Evolutionary conservation across 2,888 invertebrate species (phyloP).

Genomic region (Apamea anceps): DNA sequence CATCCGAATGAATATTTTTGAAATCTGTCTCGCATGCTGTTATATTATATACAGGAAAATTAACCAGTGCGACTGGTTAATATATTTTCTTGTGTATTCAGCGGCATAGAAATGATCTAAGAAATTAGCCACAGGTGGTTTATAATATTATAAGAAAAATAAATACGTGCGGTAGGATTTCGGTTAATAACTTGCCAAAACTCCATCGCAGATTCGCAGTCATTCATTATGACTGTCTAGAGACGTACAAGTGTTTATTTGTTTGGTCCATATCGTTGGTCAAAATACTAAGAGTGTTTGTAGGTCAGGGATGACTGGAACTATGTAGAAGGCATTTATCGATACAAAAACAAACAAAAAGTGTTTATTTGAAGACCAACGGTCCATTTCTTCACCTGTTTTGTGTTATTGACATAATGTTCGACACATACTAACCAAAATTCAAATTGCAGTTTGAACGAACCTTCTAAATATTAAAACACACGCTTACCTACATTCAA

Average conservation of each 20-base stretch:
- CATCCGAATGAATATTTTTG: background rate
- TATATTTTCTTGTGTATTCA: background rate
- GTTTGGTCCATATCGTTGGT: slow-evolving; percentile 2
- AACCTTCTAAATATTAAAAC: slow-evolving; percentile 40
- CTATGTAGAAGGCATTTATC: slow-evolving; percentile 18
- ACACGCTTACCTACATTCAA: slow-evolving; percentile 19
- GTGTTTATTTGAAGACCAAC: slow-evolving; percentile 7
- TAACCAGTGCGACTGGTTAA: too few relatives aligned
- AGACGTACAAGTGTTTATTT: slow-evolving; percentile 15
- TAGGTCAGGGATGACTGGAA: slow-evolving; percentile 41
- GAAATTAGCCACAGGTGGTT: background rate
- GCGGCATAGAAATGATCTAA: background rate
- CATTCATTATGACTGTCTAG: slow-evolving; percentile 19
- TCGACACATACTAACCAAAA: slow-evolving; percentile 36
- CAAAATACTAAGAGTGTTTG: slow-evolving; percentile 23
- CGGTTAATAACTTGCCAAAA: background rate
- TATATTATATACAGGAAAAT: too few relatives aligned
- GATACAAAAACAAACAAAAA: slow-evolving; percentile 32
- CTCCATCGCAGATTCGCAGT: background rate
- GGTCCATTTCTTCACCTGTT: slow-evolving; percentile 7
- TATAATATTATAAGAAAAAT: background rate
- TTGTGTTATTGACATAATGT: slow-evolving; percentile 32
- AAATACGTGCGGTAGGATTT: background rate
- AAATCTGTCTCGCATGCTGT: background rate
- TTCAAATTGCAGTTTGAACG: slow-evolving; percentile 30